Evolutionary conservation across 2,888 invertebrate species (phyloP), one percentile per base, ranked within the genome.

Genomic region (Prenolepis imparis): DNA sequence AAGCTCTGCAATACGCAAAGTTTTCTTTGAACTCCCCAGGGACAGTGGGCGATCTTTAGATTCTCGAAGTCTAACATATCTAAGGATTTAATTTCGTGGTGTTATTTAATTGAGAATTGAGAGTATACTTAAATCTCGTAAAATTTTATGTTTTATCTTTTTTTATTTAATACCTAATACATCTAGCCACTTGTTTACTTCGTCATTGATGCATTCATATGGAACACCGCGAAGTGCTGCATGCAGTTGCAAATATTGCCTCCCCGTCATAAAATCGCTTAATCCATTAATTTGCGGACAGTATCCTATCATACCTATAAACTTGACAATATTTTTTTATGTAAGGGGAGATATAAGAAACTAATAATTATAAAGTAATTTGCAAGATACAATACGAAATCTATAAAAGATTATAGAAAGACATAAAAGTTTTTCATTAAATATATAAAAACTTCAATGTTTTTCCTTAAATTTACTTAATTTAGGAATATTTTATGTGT

Each of bases 31-130:
- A 90, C 66, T 21, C 89, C 89, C 87, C 83, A 87, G 6, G 89
- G 57, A 44, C 87, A 90, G 28, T 86, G 63, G 18, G 70, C 41
- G 18, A 90, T 84, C 41, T 81, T 84, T 18, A 86, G 9, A 67
- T 88, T 89, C 68, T 90, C 90, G 75, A 89, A 90, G 28, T 89
- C 89, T 48, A 90, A 61, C 36, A 90, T 84, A 86, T 90, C 90
- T 90, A 67, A 4, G 2, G 36, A 44, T 59, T 78, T 12, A 28
- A 70, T 44, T 41, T 68, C 18, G 21, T 39, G 15, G 52, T 28
- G 36, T 36, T 36, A 63, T n/a, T 48, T 70, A 55, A 55, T 55
- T 24, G 8, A 39, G 12, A 5, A 24, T n/a, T n/a, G n/a, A n/a
- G n/a, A n/a, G n/a, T n/a, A n/a, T 52, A 28, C 15, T 55, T 63